Conservation (phyloP, 2,888 invertebrate species). For the Drosophila stalkeri region DNA sequence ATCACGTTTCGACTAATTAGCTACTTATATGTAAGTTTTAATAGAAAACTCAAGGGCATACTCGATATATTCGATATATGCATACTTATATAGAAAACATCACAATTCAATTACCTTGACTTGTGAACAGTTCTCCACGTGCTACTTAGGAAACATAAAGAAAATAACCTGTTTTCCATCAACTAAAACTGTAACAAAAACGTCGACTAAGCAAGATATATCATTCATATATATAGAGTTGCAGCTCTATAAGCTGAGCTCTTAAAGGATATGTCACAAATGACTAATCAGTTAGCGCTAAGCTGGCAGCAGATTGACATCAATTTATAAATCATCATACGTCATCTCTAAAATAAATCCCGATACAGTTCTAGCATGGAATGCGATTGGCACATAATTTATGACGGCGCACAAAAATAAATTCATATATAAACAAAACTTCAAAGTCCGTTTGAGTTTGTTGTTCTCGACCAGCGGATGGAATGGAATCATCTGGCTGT, state of each 20-base stretch:
- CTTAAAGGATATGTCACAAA: neutral
- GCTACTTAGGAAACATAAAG: constrained; percentile 48
- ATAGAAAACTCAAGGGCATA: constrained; percentile 60
- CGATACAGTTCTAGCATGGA: constrained; percentile 28
- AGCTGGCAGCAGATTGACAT: constrained; percentile 23
- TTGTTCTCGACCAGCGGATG: neutral
- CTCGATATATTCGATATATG: neutral
- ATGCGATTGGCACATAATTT: constrained; percentile 71
- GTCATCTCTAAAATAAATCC: constrained; percentile 34
- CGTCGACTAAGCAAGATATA: neutral
- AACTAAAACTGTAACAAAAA: neutral
- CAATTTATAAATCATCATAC: constrained; percentile 31
- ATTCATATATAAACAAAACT: constrained; percentile 35
- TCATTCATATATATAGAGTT: neutral
- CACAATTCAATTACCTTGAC: constrained; percentile 56
- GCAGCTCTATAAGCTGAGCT: neutral
- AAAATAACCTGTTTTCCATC: constrained; percentile 21
- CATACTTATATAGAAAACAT: constrained; percentile 42
- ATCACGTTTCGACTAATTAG: constrained; percentile 44
- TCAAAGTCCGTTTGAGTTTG: constrained; percentile 50
- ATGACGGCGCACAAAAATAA: constrained; percentile 44
- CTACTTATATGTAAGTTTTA: constrained; percentile 38
- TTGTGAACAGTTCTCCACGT: constrained; percentile 49
- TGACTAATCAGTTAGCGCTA: neutral
- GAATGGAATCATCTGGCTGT: constrained; percentile 48